phyloP scores from a whole-genome alignment of 2,113 vertebrate genomes.

The Myiozetetes cayanensis region DNA sequence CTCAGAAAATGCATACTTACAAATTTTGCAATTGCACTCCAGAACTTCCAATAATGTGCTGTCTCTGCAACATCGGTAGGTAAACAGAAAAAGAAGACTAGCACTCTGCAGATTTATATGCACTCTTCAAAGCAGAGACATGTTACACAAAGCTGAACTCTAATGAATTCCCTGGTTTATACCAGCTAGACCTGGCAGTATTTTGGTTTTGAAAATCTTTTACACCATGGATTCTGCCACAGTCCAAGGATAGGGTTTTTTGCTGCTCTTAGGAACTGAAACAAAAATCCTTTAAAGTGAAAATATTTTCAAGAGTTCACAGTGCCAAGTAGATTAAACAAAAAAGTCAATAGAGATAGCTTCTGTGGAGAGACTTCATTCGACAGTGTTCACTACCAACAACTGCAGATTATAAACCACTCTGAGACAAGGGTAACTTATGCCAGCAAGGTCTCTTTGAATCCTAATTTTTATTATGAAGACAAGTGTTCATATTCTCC shows the following conservation, averaged over 20 bases:
- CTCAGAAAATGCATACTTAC: constrained; percentile 2
- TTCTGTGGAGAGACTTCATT: neutral
- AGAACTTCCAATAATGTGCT: constrained; percentile 1
- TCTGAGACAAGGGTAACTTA: neutral
- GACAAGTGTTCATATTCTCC: neutral
- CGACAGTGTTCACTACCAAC: neutral
- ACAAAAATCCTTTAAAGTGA: neutral
- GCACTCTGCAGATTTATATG: neutral
- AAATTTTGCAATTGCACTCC: neutral
- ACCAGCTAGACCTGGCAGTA: neutral
- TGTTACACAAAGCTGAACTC: neutral
- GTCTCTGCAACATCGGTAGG: constrained; percentile 32
- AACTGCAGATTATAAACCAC: neutral
- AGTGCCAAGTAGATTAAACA: neutral
- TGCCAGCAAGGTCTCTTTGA: neutral
- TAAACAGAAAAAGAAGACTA: neutral
- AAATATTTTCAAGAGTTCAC: neutral
- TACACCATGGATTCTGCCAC: neutral
- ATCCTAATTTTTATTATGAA: neutral
- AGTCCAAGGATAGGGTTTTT: neutral
- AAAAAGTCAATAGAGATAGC: neutral
- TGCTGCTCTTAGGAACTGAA: neutral
- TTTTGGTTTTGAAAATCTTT: constrained; percentile 22
- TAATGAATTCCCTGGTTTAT: constrained; percentile 1
- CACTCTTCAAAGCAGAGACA: neutral